These are phyloP conservation scores for Labeo calbasu DNA, from an alignment of 2,797 vertebrate species.

Conservation along the genomic window DNA sequence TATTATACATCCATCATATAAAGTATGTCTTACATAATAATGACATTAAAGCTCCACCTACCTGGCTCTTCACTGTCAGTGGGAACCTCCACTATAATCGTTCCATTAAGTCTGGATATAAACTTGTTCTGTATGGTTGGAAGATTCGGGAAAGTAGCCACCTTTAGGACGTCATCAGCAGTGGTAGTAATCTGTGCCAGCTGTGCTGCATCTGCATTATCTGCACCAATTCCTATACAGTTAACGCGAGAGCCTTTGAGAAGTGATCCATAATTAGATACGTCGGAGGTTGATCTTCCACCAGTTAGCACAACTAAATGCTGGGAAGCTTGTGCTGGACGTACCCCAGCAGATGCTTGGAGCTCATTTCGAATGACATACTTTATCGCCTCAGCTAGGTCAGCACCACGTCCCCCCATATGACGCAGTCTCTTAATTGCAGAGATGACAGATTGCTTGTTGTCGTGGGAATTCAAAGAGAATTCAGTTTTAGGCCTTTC, in stretches of 20 bases:
- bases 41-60: slow-evolving; percentile 63
- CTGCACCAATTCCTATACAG: slow-evolving; percentile 85
- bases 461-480: slow-evolving; percentile 82
- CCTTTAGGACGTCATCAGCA: slow-evolving; percentile 76
- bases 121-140: slow-evolving; percentile 73
- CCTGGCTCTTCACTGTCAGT: slow-evolving; percentile 34
- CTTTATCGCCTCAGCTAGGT: slow-evolving; percentile 86
- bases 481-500: slow-evolving; percentile 84
- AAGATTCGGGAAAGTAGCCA: slow-evolving; percentile 81
- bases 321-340: slow-evolving; percentile 86
- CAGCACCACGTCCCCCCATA: slow-evolving; percentile 82
- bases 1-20: not conserved
- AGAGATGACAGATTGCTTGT: slow-evolving; percentile 78
- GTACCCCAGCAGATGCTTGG: slow-evolving; percentile 83
- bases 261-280: slow-evolving; percentile 75
- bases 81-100: not conserved
- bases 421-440: slow-evolving; percentile 84
- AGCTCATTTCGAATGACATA: slow-evolving; percentile 84
- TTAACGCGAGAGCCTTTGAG: slow-evolving; percentile 77
- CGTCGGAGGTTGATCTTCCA: slow-evolving; percentile 83
- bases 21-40: not conserved
- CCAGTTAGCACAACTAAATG: slow-evolving; percentile 93
- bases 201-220: slow-evolving; percentile 77
- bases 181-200: slow-evolving; percentile 79
- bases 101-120: slow-evolving; percentile 72